A percentile compares a stretch with the other conserved stretches of the same genome.
Evolutionary conservation across 2,113 vertebrate species (phyloP).

Genomic region (Progne subis): DNA sequence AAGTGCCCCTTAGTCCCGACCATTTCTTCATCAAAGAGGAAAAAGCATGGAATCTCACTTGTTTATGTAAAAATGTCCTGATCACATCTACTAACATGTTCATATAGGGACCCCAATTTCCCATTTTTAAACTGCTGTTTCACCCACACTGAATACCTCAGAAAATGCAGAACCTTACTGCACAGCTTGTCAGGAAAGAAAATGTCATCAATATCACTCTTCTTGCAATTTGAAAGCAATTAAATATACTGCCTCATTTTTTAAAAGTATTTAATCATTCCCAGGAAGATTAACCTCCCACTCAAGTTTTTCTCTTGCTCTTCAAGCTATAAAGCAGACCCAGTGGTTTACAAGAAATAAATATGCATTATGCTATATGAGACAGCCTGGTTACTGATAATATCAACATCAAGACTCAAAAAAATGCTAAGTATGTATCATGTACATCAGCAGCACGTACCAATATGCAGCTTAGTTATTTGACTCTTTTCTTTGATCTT

Average conservation of each 20-base stretch:
- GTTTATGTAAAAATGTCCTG: neutral
- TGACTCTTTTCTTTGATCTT: neutral
- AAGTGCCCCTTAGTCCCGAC: neutral
- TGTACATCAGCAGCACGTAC: fast-evolving
- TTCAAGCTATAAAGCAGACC: neutral
- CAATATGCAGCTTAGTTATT: neutral
- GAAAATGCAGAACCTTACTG: conserved; percentile 1
- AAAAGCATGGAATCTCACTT: neutral
- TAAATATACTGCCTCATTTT: neutral
- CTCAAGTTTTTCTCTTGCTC: neutral
- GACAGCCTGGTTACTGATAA: neutral
- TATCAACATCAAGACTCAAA: neutral
- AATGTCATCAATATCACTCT: neutral
- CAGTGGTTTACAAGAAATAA: neutral
- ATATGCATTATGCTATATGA: neutral
- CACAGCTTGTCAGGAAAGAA: conserved; percentile 29
- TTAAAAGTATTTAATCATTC: neutral
- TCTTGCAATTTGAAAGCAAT: neutral
- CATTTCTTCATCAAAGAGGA: neutral
- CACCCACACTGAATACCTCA: conserved; percentile 14
- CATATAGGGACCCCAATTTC: neutral
- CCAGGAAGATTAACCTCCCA: neutral
- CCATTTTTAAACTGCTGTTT: conserved; percentile 34
- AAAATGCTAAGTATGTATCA: neutral
- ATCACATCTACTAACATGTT: neutral